These are phyloP conservation scores for Romanogobio albipinnatus DNA, from an alignment of 2,113 vertebrate genomes.

Conservation along the genomic window DNA sequence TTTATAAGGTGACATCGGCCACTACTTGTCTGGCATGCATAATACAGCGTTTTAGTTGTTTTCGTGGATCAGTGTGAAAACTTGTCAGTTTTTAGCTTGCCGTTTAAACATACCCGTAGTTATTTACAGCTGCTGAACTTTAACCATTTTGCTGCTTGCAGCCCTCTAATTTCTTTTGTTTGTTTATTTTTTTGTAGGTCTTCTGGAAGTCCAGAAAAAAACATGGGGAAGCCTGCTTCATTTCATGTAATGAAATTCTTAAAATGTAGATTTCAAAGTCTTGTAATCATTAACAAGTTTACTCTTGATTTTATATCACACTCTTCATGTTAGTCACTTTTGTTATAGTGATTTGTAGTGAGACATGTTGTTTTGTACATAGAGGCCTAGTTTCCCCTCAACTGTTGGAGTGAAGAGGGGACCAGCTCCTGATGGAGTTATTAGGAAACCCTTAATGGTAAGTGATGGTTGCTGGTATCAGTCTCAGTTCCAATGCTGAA, in stretches of 20 bases:
- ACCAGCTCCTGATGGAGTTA: slow-evolving; percentile 55
- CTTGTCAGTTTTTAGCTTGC: no score
- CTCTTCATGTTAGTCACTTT: slow-evolving; percentile 1
- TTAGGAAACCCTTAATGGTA: slow-evolving; percentile 78
- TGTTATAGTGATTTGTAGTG: slow-evolving; percentile 20
- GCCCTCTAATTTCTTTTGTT: not conserved
- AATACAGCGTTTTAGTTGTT: no score
- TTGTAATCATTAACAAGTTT: no score
- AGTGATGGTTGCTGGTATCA: not conserved
- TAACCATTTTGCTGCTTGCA: not conserved
- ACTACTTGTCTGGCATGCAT: no score
- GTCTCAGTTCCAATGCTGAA: not conserved
- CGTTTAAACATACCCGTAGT: not conserved
- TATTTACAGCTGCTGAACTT: not conserved
- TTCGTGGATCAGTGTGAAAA: no score
- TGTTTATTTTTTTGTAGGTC: slow-evolving; percentile 52
- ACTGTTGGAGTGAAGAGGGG: slow-evolving; percentile 57
- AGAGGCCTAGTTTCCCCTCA: slow-evolving; percentile 60
- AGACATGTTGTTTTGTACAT: not conserved
- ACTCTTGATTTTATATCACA: no score
- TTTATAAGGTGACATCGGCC: no score
- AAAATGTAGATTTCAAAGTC: not conserved
- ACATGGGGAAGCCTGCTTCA: slow-evolving; percentile 63
- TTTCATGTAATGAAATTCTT: slow-evolving; percentile 40
- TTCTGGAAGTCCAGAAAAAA: slow-evolving; percentile 56